Evolutionary conservation across 2,888 invertebrate species (phyloP).

Genomic region (Erannis defoliaria): DNA sequence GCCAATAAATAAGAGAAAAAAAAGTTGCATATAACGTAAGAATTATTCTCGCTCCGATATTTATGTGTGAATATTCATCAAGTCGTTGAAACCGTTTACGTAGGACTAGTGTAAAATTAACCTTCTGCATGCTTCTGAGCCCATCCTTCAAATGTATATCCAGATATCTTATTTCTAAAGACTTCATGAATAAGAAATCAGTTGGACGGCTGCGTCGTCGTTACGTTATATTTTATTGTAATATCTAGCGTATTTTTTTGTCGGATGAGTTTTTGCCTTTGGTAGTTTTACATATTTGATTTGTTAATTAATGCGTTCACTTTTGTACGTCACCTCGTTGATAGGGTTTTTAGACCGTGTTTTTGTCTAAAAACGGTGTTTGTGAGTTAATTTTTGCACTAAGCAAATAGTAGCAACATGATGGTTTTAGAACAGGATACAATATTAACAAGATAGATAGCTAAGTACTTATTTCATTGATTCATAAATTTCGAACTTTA

Average conservation of each 20-base stretch:
- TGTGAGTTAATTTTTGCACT: no score
- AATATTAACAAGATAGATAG: no score
- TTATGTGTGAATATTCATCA: conserved; percentile 34
- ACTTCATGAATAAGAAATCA: conserved; percentile 52
- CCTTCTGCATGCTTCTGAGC: conserved; percentile 32
- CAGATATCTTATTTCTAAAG: conserved; percentile 44
- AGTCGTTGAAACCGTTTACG: conserved; percentile 27
- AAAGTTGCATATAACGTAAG: conserved; percentile 10
- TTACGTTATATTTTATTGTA: conserved; percentile 52
- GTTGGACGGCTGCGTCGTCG: conserved; percentile 29
- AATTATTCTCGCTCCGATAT: conserved; percentile 3
- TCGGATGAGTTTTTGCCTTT: conserved; percentile 26
- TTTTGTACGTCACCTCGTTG: conserved; percentile 18
- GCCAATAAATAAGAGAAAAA: no score
- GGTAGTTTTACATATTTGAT: conserved; percentile 45
- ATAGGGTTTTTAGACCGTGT: no score
- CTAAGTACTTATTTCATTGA: no score
- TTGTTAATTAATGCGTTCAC: conserved; percentile 40
- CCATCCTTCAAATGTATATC: conserved; percentile 32
- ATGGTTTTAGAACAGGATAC: no score
- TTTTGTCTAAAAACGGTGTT: no score
- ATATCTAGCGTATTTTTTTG: conserved; percentile 29
- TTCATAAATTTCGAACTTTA: no score
- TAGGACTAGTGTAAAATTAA: conserved; percentile 48
- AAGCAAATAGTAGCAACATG: no score